phyloP scores from a whole-genome alignment of 2,888 invertebrate species.

The Strigamia crassipes region DNA sequence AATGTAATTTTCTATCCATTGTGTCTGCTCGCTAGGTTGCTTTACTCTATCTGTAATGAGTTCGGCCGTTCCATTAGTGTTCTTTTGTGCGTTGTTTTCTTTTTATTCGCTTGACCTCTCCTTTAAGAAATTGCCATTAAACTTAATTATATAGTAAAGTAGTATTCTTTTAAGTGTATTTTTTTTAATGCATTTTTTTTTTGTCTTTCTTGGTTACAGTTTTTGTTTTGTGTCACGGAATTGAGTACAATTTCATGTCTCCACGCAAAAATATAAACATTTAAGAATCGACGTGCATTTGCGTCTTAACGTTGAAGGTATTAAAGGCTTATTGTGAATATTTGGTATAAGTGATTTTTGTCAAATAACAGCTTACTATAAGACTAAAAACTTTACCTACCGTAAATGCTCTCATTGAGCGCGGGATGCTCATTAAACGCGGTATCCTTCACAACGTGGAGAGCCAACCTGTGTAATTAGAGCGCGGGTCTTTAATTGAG shows the following conservation, averaged over 20 bases:
- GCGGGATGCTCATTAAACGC: too few relatives aligned
- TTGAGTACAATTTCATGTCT: background rate
- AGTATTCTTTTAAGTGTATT: too few relatives aligned
- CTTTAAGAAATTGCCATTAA: conserved; percentile 1
- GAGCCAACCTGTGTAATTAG: too few relatives aligned
- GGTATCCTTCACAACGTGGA: too few relatives aligned
- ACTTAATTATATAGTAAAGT: too few relatives aligned
- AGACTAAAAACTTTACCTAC: too few relatives aligned
- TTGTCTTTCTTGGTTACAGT: background rate
- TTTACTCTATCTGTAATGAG: conserved; percentile 7
- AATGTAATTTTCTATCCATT: conserved; percentile 34
- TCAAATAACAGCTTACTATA: too few relatives aligned
- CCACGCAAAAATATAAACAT: background rate
- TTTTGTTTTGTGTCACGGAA: background rate
- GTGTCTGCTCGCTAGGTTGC: conserved; percentile 11
- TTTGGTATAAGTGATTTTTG: too few relatives aligned
- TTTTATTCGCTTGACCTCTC: conserved; percentile 14
- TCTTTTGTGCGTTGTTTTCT: conserved; percentile 28
- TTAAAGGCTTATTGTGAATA: background rate
- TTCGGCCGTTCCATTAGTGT: conserved; percentile 29
- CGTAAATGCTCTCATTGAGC: too few relatives aligned
- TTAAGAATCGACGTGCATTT: background rate
- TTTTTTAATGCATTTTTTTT: background rate
- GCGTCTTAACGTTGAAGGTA: background rate
- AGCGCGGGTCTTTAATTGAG: too few relatives aligned